Evolutionary conservation across 37 sponge, comb jelly and placozoan species (phyloP), one percentile per base, ranked within the genome.

Genomic region (Crambe crambe): DNA sequence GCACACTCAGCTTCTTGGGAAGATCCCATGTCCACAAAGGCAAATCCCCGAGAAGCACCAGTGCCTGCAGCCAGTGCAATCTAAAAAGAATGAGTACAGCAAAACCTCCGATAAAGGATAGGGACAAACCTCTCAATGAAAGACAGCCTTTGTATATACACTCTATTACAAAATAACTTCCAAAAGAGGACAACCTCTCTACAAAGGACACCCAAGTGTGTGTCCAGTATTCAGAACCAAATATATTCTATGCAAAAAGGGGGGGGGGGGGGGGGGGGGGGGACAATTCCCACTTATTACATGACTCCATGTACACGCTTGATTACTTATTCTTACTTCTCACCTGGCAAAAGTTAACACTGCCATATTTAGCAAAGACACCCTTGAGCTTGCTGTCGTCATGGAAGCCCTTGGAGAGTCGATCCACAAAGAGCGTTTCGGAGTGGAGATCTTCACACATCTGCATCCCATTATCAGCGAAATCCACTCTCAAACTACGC

Each of bases 261-360:
- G 54, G 9, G 15, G 54, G 15, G 15, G 9, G 9, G 15, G 15
- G 54, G 54, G 15, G 54, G 9, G 54, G 9, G 15, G 15, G 15
- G 54, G 54, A 51, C 54, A 18, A 51, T 51, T 15, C 15, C 54
- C 15, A 51, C 54, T 18, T 15, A 51, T n/a, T n/a, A n/a, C n/a
- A n/a, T n/a, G n/a, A n/a, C 9, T 63, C 20, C n/a, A 63, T 63
- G 65, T 63, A n/a, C n/a, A 12, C 20, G 65, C 8, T 29, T 63
- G 20, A 23, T 63, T 29, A 54, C 18, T 21, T 18, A 54, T 54
- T 12, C 56, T 54, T 12, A 20, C 56, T n/a, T n/a, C 71, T 70
- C 29, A 88, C 89, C 77, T 92, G 93, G 70, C 93, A 92, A 70
- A 92, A 92, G 36, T 75, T 84, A 27, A 92, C 89, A 10, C 32